Conservation (phyloP, 2,113 vertebrate genomes). For the Apodemus speciosus region DNA sequence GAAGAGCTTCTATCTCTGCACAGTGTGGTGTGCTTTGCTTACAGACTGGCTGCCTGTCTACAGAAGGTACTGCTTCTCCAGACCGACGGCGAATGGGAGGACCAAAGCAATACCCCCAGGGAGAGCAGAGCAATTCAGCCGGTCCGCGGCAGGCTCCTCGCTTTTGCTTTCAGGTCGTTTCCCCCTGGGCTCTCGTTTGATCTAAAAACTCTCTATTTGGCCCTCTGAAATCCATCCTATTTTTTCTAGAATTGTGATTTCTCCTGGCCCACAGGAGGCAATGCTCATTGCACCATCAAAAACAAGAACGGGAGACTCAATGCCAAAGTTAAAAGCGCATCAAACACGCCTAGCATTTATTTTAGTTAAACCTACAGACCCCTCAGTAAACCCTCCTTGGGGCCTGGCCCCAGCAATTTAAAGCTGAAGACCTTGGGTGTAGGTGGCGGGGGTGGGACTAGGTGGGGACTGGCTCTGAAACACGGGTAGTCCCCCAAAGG, state of each 20-base stretch:
- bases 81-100: neutral
- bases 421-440: neutral
- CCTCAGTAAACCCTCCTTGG: conserved; percentile 50
- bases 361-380: conserved; percentile 79
- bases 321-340: conserved; percentile 78
- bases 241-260: conserved; percentile 54
- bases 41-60: neutral
- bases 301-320: conserved; percentile 67
- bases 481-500: conserved; percentile 24
- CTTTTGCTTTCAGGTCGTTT: conserved; percentile 24
- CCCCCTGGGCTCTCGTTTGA: neutral
- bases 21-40: neutral
- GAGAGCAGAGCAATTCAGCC: neutral
- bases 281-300: conserved; percentile 45
- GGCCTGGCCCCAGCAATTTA: conserved; percentile 55
- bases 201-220: neutral
- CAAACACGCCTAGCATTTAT: conserved; percentile 75
- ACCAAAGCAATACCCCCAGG: neutral
- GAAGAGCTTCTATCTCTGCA: neutral
- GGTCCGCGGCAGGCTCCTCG: neutral
- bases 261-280: neutral
- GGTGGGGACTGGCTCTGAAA: conserved; percentile 41
- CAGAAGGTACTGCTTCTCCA: conserved; percentile 23
- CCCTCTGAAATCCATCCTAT: neutral
- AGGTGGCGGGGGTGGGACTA: neutral